Conservation (phyloP, 2,888 invertebrate genomes). For the Drosophila leonis region DNA sequence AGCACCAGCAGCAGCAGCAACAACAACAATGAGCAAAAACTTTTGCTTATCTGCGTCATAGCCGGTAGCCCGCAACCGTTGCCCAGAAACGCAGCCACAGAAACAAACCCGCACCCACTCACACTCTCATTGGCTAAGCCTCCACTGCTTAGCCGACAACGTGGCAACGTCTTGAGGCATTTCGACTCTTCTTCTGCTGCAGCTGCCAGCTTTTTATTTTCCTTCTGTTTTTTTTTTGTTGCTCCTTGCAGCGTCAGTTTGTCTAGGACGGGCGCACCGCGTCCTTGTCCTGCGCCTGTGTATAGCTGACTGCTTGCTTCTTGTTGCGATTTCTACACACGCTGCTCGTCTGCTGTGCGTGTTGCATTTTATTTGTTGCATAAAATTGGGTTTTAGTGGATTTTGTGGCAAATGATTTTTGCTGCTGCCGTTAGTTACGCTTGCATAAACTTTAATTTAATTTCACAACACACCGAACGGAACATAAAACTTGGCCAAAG, state of each 20-base stretch:
- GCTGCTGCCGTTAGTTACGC: conserved; percentile 77
- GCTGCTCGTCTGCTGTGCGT: conserved; percentile 51
- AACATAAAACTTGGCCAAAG: conserved; percentile 16
- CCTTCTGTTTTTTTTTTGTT: not conserved
- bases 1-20: conserved; percentile 1
- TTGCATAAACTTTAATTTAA: conserved; percentile 81
- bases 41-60: conserved; percentile 56
- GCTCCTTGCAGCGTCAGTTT: not conserved
- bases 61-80: conserved; percentile 36
- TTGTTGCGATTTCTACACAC: conserved; percentile 46
- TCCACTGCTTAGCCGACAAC: conserved; percentile 2
- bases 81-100: conserved; percentile 31
- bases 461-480: conserved; percentile 54
- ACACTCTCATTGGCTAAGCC: not conserved
- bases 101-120: conserved; percentile 17
- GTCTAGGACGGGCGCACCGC: conserved; percentile 18
- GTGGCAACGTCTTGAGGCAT: conserved; percentile 46
- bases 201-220: not conserved
- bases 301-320: conserved; percentile 8
- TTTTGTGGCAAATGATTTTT: conserved; percentile 81
- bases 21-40: conserved; percentile 23
- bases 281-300: conserved; percentile 32
- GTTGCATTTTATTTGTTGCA: conserved; percentile 77
- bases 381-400: conserved; percentile 81
- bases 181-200: not conserved